phyloP scores from a whole-genome alignment of 2,888 invertebrate genomes.

The Enoplolaimus lenunculus region DNA sequence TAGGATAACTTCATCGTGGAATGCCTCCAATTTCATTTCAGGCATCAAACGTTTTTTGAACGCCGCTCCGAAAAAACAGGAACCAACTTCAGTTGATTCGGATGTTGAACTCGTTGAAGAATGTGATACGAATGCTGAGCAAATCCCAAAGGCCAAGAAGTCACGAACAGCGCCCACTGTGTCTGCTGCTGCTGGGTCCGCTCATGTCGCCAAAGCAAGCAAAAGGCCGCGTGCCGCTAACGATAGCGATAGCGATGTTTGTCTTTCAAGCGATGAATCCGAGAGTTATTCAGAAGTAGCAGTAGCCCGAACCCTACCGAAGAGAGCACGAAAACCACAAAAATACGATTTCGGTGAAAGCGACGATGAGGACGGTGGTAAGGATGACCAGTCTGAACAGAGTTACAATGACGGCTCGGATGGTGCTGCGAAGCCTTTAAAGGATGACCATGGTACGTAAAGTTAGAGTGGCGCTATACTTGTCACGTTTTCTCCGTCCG shows the following conservation, averaged over 20 bases:
- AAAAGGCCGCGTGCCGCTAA: background rate
- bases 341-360: background rate
- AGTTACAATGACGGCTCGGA: no score
- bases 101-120: background rate
- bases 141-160: no score
- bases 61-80: background rate
- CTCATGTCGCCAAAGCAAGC: background rate
- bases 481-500: no score
- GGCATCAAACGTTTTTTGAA: background rate
- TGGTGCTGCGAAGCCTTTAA: no score
- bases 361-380: background rate
- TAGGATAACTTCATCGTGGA: no score
- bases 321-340: background rate
- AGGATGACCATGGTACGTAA: no score
- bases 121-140: background rate
- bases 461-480: no score
- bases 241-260: background rate
- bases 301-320: background rate
- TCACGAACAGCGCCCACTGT: no score
- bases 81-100: background rate
- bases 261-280: background rate
- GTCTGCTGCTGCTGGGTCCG: background rate
- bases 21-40: no score
- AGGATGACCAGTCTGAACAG: no score
- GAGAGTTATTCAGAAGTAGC: background rate